Evolutionary conservation across 2,888 invertebrate species (phyloP).

Genomic region (Arge pagana): DNA sequence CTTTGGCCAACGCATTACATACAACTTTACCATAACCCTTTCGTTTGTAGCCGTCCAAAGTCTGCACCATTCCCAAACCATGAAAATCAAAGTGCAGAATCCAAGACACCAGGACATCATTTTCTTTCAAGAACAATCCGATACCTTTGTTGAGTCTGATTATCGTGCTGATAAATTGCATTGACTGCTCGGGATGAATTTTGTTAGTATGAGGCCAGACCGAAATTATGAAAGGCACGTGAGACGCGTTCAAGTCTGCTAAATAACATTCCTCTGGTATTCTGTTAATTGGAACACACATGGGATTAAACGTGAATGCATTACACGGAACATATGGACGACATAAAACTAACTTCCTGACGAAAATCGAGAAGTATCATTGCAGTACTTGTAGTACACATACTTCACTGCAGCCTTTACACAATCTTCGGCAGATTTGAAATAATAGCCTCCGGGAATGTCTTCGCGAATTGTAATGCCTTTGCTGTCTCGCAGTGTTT

Average conservation of each 20-base stretch:
- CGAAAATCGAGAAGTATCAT: neutral
- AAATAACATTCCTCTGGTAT: slow-evolving; percentile 50
- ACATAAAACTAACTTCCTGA: neutral
- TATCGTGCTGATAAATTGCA: slow-evolving; percentile 40
- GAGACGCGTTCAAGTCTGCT: slow-evolving; percentile 39
- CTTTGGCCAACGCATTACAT: slow-evolving; percentile 45
- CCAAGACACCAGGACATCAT: slow-evolving; percentile 52
- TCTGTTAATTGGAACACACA: slow-evolving; percentile 29
- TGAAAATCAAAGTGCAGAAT: slow-evolving; percentile 48
- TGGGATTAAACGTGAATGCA: slow-evolving; percentile 6
- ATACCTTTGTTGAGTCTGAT: slow-evolving; percentile 50
- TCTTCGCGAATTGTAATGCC: slow-evolving; percentile 2
- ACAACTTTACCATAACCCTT: slow-evolving; percentile 54
- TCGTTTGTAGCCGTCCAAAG: slow-evolving; percentile 45
- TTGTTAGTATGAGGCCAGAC: slow-evolving; percentile 50
- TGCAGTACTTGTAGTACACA: neutral
- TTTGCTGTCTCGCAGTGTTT: slow-evolving; percentile 5
- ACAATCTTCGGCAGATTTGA: slow-evolving; percentile 31
- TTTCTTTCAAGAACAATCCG: slow-evolving; percentile 52
- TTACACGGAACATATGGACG: neutral
- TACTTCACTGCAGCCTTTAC: slow-evolving; percentile 23
- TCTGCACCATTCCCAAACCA: slow-evolving; percentile 51
- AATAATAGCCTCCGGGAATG: slow-evolving; percentile 20
- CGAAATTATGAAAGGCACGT: slow-evolving; percentile 44
- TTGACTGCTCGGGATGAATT: slow-evolving; percentile 38